These are phyloP conservation scores for Pterophyllum scalare DNA, from an alignment of 2,113 vertebrate species.

Conservation along the genomic window DNA sequence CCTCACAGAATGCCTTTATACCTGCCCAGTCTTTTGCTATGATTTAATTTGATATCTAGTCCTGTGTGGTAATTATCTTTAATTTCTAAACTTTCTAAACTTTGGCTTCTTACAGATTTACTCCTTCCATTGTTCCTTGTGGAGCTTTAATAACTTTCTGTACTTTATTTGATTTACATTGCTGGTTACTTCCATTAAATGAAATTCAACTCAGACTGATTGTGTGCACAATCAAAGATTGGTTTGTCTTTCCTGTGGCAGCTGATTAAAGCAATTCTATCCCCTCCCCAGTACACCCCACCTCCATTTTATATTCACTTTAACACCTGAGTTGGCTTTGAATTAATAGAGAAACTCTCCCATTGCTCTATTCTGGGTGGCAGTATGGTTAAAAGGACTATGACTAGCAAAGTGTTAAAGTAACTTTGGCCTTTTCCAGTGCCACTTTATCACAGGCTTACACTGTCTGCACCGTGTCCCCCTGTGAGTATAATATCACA, in stretches of 20 bases:
- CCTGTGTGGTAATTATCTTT: background rate
- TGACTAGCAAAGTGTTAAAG: background rate
- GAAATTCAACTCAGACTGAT: background rate
- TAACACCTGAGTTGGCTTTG: background rate
- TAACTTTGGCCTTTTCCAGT: background rate
- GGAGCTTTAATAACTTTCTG: background rate
- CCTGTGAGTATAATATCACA: background rate
- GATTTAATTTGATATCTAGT: background rate
- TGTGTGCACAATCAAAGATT: background rate
- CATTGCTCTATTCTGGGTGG: background rate
- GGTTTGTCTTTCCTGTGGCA: background rate
- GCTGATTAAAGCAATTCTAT: background rate
- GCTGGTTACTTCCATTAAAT: background rate
- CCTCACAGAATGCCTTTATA: background rate
- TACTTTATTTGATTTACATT: background rate
- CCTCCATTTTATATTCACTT: background rate
- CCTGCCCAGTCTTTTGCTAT: background rate
- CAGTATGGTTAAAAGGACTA: background rate
- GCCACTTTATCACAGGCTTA: background rate
- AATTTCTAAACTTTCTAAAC: background rate
- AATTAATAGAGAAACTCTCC: background rate
- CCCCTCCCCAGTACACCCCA: background rate
- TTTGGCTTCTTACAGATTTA: background rate
- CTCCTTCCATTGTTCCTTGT: background rate
- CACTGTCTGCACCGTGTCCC: background rate